Percentiles rank a stretch among this genome's conserved stretches.
Conservation (phyloP, 2,888 invertebrate species). For the Hyalella azteca region DNA sequence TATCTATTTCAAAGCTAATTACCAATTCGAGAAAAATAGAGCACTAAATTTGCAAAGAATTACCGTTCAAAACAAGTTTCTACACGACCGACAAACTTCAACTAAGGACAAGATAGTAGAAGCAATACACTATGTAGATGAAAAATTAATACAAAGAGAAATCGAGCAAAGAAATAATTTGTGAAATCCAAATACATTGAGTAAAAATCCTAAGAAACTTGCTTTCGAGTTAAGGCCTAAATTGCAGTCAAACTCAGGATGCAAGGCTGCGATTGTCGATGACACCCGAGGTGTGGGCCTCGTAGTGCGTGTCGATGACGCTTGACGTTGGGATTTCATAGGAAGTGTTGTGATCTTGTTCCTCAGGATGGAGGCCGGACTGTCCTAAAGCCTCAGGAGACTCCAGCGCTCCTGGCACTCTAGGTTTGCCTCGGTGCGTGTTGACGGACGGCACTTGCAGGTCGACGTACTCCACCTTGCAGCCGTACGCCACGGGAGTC, state of each 20-base stretch:
- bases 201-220: no score
- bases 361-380: no score
- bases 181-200: no score
- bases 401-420: constrained; percentile 41
- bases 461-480: constrained; percentile 83
- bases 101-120: neutral
- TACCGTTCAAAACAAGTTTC: neutral
- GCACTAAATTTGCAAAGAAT: neutral
- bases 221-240: no score
- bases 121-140: neutral
- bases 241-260: neutral
- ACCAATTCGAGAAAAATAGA: neutral
- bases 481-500: constrained; percentile 87
- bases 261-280: neutral
- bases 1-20: neutral
- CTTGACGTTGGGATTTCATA: neutral
- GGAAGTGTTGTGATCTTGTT: neutral
- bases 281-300: neutral
- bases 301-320: neutral
- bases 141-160: neutral
- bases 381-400: no score
- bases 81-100: neutral
- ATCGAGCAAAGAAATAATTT: neutral
- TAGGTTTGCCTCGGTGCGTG: constrained; percentile 82
- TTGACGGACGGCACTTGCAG: constrained; percentile 89